Evolutionary conservation across 2,888 invertebrate genomes (phyloP).

Genomic region (Apotomis capreana): DNA sequence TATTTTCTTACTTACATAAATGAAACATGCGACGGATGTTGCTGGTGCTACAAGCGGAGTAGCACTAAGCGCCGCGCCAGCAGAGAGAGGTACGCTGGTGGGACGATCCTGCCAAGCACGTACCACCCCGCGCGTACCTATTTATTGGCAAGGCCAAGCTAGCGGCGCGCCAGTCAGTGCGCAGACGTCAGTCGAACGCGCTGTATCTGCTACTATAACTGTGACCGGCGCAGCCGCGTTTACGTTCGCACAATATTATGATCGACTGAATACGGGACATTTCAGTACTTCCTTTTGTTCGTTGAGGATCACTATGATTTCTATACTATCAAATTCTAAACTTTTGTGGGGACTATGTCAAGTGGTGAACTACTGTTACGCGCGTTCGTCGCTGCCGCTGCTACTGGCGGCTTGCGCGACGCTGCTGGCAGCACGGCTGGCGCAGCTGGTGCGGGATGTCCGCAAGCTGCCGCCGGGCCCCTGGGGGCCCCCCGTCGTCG

Average conservation of each 20-base stretch:
- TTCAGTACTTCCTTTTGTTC: slow-evolving; percentile 46
- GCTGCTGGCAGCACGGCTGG: slow-evolving; percentile 76
- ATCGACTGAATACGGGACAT: slow-evolving; percentile 55
- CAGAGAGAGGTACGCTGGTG: slow-evolving; percentile 74
- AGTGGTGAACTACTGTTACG: slow-evolving; percentile 74
- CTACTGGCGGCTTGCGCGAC: slow-evolving; percentile 77
- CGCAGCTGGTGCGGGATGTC: slow-evolving; percentile 71
- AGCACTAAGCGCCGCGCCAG: slow-evolving; percentile 61
- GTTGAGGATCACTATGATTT: slow-evolving; percentile 63
- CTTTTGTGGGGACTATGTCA: slow-evolving; percentile 81
- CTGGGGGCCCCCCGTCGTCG: slow-evolving; percentile 92
- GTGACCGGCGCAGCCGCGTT: slow-evolving; percentile 63
- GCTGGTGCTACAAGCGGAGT: slow-evolving; percentile 58
- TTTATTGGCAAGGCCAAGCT: slow-evolving; percentile 83
- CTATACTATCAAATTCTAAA: slow-evolving; percentile 74
- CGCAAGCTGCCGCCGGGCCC: slow-evolving; percentile 92
- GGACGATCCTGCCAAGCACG: slow-evolving; percentile 67
- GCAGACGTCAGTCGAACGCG: slow-evolving; percentile 78
- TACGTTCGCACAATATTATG: slow-evolving; percentile 70
- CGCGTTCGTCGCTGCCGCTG: slow-evolving; percentile 69
- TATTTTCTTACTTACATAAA: neutral
- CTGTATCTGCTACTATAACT: slow-evolving; percentile 55
- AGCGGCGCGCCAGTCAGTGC: slow-evolving; percentile 80
- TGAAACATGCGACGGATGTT: slow-evolving; percentile 35
- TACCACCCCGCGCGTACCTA: slow-evolving; percentile 68